phyloP scores from a whole-genome alignment of 2,888 invertebrate species.

The Pimpla rufipes region DNA sequence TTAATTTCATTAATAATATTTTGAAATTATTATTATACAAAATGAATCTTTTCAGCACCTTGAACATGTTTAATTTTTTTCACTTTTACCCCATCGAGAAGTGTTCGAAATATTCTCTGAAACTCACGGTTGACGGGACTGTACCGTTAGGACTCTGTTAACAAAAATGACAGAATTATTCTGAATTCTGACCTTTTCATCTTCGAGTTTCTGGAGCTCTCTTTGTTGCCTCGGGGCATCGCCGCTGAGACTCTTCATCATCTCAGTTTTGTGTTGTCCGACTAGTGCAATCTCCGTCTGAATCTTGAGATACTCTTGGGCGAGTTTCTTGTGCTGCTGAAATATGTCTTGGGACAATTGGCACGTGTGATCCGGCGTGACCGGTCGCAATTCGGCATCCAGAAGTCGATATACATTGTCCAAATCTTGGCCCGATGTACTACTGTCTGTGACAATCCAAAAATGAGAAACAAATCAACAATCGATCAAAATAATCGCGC shows the following conservation, averaged over 20 bases:
- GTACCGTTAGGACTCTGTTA: neutral
- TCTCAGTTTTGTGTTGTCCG: conserved; percentile 91
- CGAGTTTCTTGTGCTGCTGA: conserved; percentile 94
- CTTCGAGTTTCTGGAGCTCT: conserved; percentile 89
- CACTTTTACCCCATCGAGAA: no score
- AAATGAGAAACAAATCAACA: conserved; percentile 13
- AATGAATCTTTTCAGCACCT: no score
- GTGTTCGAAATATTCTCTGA: no score
- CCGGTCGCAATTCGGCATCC: conserved; percentile 93
- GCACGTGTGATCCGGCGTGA: conserved; percentile 92
- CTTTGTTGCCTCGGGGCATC: conserved; percentile 87
- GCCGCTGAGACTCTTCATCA: conserved; percentile 87
- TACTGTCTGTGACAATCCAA: conserved; percentile 75
- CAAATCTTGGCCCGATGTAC: conserved; percentile 83
- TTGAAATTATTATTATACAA: no score
- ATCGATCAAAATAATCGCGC: neutral
- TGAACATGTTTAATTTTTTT: no score
- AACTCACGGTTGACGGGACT: no score
- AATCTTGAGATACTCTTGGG: conserved; percentile 95
- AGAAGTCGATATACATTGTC: conserved; percentile 92
- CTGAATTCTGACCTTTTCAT: conserved; percentile 88
- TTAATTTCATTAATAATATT: no score
- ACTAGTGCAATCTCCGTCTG: conserved; percentile 94
- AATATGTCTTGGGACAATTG: conserved; percentile 94
- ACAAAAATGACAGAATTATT: neutral